Percentiles rank a stretch among this genome's conserved stretches.
Evolutionary conservation across 2,888 invertebrate genomes (phyloP).

Genomic region (Listrodromus nycthemerus): DNA sequence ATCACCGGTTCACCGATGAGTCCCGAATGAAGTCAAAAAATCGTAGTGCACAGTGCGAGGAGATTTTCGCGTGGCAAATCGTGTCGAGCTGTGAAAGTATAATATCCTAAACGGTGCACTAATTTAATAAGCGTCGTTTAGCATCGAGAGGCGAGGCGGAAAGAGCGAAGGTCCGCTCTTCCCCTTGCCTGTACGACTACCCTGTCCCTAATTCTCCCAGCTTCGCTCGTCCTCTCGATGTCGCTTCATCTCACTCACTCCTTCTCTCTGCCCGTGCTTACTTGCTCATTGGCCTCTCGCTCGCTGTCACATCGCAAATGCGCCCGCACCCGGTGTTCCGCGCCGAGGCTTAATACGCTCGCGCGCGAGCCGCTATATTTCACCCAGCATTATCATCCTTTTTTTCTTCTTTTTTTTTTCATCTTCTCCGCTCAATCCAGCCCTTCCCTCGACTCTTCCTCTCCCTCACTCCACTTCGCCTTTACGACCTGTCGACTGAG

Average conservation of each 20-base stretch:
- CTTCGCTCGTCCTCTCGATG: constrained; percentile 48
- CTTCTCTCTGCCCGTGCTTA: constrained; percentile 34
- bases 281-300: constrained; percentile 70
- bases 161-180: constrained; percentile 53
- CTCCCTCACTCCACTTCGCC: constrained; percentile 65
- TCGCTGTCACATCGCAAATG: constrained; percentile 77
- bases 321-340: constrained; percentile 71
- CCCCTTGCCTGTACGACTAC: constrained; percentile 37
- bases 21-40: constrained; percentile 3
- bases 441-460: constrained; percentile 64
- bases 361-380: constrained; percentile 75
- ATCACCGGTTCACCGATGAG: neutral
- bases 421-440: constrained; percentile 46
- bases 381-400: constrained; percentile 79
- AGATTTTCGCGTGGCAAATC: neutral
- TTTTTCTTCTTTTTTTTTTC: constrained; percentile 66
- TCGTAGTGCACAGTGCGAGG: neutral
- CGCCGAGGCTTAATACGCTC: constrained; percentile 63
- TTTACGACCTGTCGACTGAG: constrained; percentile 80
- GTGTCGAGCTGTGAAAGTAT: constrained; percentile 27
- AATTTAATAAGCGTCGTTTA: constrained; percentile 77
- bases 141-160: constrained; percentile 46
- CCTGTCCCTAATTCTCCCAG: constrained; percentile 56
- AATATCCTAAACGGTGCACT: constrained; percentile 65
- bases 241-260: constrained; percentile 41